Conservation (phyloP, 2,797 vertebrate genomes). For the Apodemus agrarius region DNA sequence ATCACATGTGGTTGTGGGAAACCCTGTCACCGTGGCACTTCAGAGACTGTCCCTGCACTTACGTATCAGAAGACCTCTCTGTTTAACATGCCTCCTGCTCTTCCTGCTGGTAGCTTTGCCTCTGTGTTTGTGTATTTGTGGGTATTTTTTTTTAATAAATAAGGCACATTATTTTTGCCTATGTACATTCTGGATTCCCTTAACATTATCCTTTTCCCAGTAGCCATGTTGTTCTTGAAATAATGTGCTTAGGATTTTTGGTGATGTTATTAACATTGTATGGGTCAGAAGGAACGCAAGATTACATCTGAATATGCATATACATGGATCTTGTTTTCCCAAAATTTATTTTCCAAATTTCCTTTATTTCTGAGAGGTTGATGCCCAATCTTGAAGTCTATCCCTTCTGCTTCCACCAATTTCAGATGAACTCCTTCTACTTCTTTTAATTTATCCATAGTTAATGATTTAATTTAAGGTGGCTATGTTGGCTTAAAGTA, state of each 20-base stretch:
- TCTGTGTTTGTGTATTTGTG: background rate
- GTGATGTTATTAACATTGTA: background rate
- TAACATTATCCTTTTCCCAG: background rate
- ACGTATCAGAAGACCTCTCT: background rate
- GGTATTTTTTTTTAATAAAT: background rate
- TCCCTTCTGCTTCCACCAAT: background rate
- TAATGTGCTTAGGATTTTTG: background rate
- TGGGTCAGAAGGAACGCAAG: background rate
- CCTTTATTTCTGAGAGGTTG: background rate
- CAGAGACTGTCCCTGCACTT: background rate
- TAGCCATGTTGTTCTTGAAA: background rate
- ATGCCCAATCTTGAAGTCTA: background rate
- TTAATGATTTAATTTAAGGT: background rate
- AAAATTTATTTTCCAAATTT: background rate
- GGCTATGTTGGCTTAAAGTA: background rate
- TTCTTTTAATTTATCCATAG: background rate
- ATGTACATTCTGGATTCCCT: background rate
- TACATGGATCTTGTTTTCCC: background rate
- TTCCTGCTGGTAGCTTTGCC: background rate
- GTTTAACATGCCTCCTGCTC: background rate
- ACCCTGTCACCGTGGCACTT: rapidly evolving
- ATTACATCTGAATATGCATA: background rate
- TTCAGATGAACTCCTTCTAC: background rate
- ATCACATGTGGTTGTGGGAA: background rate
- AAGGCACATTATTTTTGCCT: background rate